phyloP scores from a whole-genome alignment of 2,113 vertebrate species.

The Scalopus aquaticus region DNA sequence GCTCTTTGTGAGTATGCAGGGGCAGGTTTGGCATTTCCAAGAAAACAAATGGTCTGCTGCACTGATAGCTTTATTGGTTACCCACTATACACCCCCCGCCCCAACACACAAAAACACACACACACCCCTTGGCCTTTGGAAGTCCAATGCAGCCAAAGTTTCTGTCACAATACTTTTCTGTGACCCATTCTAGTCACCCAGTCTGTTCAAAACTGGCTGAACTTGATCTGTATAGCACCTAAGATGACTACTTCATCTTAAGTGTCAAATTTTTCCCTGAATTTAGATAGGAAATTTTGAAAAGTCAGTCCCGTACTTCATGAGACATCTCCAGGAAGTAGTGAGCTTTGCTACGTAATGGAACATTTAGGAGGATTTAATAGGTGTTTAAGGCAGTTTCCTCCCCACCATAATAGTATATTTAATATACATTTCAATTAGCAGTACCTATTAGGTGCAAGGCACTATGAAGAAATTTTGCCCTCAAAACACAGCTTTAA shows the following conservation, averaged over 20 bases:
- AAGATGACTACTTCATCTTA: neutral
- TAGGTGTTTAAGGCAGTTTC: neutral
- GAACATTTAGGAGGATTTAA: neutral
- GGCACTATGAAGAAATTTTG: conserved; percentile 18
- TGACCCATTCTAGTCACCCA: neutral
- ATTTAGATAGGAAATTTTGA: neutral
- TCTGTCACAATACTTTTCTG: neutral
- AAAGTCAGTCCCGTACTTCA: neutral
- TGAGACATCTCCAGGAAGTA: neutral
- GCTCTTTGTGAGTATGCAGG: neutral
- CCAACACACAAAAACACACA: neutral
- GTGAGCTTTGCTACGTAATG: neutral
- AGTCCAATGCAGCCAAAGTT: neutral
- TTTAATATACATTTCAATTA: neutral
- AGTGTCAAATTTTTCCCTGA: neutral
- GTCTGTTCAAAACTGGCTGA: neutral
- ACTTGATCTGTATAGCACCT: neutral
- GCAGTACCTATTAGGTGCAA: neutral
- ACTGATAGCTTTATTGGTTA: neutral
- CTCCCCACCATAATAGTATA: neutral
- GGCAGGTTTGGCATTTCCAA: neutral
- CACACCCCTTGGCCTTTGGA: neutral
- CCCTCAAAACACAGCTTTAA: neutral
- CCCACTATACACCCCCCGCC: neutral
- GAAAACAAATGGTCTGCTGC: neutral